Evolutionary conservation across 1,140 invertebrate species (phyloP).

Genomic region (Copidosoma floridanum): DNA sequence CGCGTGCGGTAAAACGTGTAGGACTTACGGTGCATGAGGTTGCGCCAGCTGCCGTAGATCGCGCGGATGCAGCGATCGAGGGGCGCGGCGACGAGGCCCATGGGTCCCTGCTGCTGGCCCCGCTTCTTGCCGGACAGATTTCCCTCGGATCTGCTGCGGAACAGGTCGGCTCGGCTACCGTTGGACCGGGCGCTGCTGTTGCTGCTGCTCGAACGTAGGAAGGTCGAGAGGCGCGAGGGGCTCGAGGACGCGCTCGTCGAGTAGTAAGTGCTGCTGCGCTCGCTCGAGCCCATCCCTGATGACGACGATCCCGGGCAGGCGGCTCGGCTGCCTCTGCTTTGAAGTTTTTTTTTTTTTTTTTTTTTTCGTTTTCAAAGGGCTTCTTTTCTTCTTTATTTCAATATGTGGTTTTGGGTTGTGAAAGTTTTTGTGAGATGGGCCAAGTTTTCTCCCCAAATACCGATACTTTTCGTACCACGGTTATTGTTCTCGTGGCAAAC

Average conservation of each 20-base stretch:
- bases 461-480: no score
- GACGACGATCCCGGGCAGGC: no score
- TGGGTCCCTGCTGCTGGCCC: background rate
- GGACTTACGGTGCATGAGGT: conserved; percentile 56
- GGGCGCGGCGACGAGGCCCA: conserved; percentile 35
- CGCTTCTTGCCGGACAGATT: conserved; percentile 38
- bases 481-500: no score
- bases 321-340: background rate
- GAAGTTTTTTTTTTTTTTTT: background rate
- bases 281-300: background rate
- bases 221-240: background rate
- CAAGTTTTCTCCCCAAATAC: no score
- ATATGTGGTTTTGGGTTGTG: no score
- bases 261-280: conserved; percentile 17
- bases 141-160: conserved; percentile 54
- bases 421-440: no score
- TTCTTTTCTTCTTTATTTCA: no score
- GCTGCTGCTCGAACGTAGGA: background rate
- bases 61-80: conserved; percentile 55
- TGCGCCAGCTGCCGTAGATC: conserved; percentile 57
- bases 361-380: no score
- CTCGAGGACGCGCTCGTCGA: conserved; percentile 7
- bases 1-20: no score
- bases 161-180: conserved; percentile 31
- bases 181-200: background rate